These are phyloP conservation scores for Urocolius indicus DNA, from an alignment of 2,113 vertebrate species.

Conservation along the genomic window DNA sequence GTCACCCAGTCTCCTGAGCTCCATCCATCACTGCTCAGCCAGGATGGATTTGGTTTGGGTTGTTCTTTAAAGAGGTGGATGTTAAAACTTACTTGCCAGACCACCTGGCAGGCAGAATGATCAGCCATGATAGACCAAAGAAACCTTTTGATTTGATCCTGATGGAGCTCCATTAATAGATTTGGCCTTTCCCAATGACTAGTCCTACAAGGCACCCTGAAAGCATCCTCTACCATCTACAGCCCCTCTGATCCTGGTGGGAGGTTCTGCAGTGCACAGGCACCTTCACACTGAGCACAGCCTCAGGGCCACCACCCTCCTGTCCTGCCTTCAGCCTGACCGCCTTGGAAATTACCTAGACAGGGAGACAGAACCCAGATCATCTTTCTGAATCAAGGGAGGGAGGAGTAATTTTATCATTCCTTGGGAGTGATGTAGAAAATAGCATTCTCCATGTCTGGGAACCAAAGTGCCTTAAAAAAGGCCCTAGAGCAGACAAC, in stretches of 20 bases:
- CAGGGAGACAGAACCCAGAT: background rate
- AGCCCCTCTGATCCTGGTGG: accelerated
- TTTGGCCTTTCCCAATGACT: background rate
- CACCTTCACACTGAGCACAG: background rate
- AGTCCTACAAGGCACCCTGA: background rate
- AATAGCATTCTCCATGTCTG: background rate
- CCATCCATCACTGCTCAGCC: conserved; percentile 19
- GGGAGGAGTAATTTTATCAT: background rate
- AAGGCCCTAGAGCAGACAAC: background rate
- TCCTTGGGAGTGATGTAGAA: background rate
- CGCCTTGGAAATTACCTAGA: background rate
- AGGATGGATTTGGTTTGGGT: background rate
- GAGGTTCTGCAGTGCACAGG: background rate
- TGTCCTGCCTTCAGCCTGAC: background rate
- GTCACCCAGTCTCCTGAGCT: background rate
- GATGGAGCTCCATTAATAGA: background rate
- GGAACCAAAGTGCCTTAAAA: background rate
- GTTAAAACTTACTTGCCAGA: background rate
- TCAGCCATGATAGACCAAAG: background rate
- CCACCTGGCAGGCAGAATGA: background rate
- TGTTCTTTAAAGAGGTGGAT: background rate
- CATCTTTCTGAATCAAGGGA: background rate
- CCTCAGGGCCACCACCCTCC: background rate
- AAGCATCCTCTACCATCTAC: background rate
- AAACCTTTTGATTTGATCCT: background rate